Evolutionary conservation across 2,888 invertebrate genomes (phyloP).

Genomic region (Cremastobaeus sp.): DNA sequence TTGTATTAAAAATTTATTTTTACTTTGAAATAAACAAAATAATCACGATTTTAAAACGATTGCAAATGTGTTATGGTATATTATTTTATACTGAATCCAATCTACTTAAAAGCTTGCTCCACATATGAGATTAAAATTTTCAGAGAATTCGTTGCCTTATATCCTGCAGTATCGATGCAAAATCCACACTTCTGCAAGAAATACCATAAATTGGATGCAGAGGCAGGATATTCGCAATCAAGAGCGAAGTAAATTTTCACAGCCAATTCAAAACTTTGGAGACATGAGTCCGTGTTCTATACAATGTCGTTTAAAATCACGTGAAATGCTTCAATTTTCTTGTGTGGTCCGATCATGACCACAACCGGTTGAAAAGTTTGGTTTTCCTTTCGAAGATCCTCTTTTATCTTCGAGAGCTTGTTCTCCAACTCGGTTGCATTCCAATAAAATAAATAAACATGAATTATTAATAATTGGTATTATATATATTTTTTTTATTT

Average conservation of each 20-base stretch:
- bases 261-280: conserved; percentile 24
- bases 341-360: conserved; percentile 2
- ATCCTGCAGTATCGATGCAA: conserved; percentile 5
- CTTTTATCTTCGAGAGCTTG: background rate
- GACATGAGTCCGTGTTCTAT: background rate
- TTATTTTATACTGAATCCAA: background rate
- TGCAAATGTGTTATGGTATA: background rate
- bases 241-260: conserved; percentile 13
- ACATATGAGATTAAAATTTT: background rate
- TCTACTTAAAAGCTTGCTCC: background rate
- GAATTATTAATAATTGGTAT: background rate
- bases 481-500: background rate
- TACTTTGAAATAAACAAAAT: no score
- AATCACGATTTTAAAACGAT: background rate
- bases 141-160: background rate
- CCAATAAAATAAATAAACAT: conserved; percentile 11
- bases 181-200: conserved; percentile 17
- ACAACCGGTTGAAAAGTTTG: conserved; percentile 26
- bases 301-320: conserved; percentile 5
- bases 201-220: conserved; percentile 15
- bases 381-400: conserved; percentile 6
- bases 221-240: conserved; percentile 12
- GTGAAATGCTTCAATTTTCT: conserved; percentile 5
- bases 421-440: conserved; percentile 9
- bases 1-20: no score